These are phyloP conservation scores for Drosophila busckii DNA, from an alignment of 1,140 invertebrate species.

Conservation along the genomic window DNA sequence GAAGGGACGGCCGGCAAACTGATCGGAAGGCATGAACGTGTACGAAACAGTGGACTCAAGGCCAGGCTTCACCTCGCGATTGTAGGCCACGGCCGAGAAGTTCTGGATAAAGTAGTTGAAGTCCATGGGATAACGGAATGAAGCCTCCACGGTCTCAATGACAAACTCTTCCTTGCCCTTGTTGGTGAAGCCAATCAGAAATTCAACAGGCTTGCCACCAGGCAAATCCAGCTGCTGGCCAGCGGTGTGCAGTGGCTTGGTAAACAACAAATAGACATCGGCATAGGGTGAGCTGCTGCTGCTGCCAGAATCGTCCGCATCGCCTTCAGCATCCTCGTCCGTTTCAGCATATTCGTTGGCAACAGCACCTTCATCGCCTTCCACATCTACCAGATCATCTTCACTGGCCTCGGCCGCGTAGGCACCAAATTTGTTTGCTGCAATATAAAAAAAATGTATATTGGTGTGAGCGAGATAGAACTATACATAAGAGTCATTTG, in stretches of 20 bases:
- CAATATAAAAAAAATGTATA: conserved; percentile 20
- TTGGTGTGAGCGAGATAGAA: conserved; percentile 32
- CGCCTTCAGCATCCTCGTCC: conserved; percentile 84
- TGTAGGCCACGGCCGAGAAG: conserved; percentile 95
- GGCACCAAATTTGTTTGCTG: conserved; percentile 82
- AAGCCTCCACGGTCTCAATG: conserved; percentile 96
- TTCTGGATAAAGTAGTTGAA: conserved; percentile 99
- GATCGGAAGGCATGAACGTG: conserved; percentile 96
- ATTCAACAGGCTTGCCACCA: conserved; percentile 94
- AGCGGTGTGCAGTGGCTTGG: conserved; percentile 84
- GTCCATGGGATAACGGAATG: conserved; percentile 99
- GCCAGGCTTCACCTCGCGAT: conserved; percentile 91
- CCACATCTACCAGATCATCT: conserved; percentile 87
- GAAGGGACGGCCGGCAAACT: conserved; percentile 96
- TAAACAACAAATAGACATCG: conserved; percentile 95
- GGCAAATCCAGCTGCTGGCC: conserved; percentile 72
- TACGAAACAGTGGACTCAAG: conserved; percentile 97
- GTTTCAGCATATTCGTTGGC: conserved; percentile 83
- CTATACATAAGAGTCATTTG: conserved; percentile 13
- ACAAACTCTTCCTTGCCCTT: conserved; percentile 94
- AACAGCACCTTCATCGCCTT: conserved; percentile 84
- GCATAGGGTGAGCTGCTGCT: conserved; percentile 92
- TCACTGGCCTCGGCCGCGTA: conserved; percentile 88
- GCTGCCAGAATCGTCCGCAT: conserved; percentile 81
- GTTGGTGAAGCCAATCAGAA: conserved; percentile 97